Conservation (phyloP, 2,797 vertebrate genomes). For the Delichon dasypus region DNA sequence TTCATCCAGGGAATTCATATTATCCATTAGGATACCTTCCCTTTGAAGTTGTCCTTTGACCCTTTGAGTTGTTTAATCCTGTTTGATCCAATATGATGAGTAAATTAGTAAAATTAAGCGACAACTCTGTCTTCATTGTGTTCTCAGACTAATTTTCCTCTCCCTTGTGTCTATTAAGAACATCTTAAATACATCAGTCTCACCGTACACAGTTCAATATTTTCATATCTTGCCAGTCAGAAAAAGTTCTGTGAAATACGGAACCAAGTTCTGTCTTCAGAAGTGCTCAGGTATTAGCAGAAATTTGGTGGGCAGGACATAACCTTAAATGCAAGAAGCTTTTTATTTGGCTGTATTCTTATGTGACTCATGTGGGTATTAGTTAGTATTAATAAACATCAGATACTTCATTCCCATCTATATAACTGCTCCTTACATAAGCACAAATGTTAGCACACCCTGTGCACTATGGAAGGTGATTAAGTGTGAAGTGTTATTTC, state of each 20-base stretch:
- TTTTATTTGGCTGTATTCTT: slow-evolving; percentile 1
- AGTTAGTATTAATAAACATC: background rate
- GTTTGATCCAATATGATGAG: background rate
- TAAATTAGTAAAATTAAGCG: background rate
- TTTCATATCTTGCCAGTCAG: background rate
- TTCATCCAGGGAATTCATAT: background rate
- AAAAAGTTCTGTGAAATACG: background rate
- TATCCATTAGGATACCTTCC: background rate
- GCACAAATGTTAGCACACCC: background rate
- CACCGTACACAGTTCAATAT: background rate
- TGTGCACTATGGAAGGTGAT: background rate
- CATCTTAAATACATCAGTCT: background rate
- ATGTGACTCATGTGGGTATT: background rate
- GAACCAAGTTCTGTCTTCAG: background rate
- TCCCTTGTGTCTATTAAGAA: background rate
- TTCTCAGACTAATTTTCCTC: background rate
- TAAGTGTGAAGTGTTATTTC: background rate
- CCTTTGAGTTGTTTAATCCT: background rate
- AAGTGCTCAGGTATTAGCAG: rapidly evolving
- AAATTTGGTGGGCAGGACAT: background rate
- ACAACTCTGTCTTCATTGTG: background rate
- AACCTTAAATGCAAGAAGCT: background rate
- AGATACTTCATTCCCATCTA: background rate
- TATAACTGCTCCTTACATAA: background rate
- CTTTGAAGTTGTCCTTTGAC: background rate